Conservation (phyloP, 2,888 invertebrate genomes). For the Epinotia brunnichana region DNA sequence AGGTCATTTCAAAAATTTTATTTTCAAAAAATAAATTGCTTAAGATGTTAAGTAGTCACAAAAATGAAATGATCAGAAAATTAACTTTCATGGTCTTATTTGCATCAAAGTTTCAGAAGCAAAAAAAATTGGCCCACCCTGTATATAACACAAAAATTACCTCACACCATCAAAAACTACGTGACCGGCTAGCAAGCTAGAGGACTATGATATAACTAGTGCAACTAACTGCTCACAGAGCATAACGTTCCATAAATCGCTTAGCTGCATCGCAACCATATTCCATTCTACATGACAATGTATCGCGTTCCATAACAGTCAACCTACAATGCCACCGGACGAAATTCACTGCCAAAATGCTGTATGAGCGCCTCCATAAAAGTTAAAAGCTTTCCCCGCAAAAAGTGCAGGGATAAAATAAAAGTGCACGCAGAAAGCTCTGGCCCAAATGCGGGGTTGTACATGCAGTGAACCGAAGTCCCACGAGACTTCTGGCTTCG, state of each 20-base stretch:
- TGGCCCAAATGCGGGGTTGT: constrained; percentile 60
- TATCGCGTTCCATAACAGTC: constrained; percentile 46
- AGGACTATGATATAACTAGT: constrained; percentile 2
- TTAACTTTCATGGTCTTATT: too few species aligned
- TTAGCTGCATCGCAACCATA: constrained; percentile 36
- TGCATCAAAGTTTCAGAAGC: too few species aligned
- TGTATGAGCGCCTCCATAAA: constrained; percentile 72
- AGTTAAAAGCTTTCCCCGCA: constrained; percentile 80
- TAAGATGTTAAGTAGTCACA: too few species aligned
- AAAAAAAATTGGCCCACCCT: too few species aligned
- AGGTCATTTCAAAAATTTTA: too few species aligned
- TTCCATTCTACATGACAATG: constrained; percentile 42
- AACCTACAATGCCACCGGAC: constrained; percentile 51
- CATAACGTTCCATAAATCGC: constrained; percentile 37
- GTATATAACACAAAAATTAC: too few species aligned
- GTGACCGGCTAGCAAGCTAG: neutral
- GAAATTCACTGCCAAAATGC: constrained; percentile 68
- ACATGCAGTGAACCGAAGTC: constrained; percentile 65
- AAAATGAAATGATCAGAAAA: too few species aligned
- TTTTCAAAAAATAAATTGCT: too few species aligned
- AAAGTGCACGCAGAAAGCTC: constrained; percentile 70
- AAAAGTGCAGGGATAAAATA: constrained; percentile 70
- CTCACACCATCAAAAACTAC: neutral
- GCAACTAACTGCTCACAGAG: constrained; percentile 7
- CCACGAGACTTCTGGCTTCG: constrained; percentile 67